These are phyloP conservation scores for Pogonocherus hispidulus DNA, from an alignment of 2,888 invertebrate genomes.

Conservation along the genomic window DNA sequence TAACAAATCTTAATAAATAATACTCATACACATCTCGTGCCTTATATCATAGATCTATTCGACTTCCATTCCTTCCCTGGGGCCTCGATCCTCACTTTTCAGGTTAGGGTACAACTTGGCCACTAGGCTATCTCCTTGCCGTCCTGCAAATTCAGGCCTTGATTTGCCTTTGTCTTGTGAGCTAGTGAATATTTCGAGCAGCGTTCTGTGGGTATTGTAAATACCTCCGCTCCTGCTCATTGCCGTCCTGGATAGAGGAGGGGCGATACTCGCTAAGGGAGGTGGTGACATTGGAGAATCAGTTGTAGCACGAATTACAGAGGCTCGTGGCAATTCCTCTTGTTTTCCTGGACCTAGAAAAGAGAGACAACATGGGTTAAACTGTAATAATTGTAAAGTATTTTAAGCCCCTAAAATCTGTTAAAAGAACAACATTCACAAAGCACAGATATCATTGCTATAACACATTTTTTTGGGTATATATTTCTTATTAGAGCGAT, in stretches of 20 bases:
- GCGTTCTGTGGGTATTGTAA: slow-evolving; percentile 70
- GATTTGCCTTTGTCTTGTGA: slow-evolving; percentile 70
- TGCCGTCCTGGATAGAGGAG: slow-evolving; percentile 53
- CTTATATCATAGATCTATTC: slow-evolving; percentile 46
- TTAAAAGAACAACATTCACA: too few relatives aligned
- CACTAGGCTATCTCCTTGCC: slow-evolving; percentile 71
- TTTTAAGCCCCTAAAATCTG: too few relatives aligned
- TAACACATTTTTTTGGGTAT: too few relatives aligned
- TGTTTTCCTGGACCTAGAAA: slow-evolving; percentile 54
- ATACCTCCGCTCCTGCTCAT: slow-evolving; percentile 57
- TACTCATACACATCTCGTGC: not conserved
- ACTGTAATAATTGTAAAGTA: not conserved
- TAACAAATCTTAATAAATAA: not conserved
- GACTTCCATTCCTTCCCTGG: slow-evolving; percentile 65
- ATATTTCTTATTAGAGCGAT: too few relatives aligned
- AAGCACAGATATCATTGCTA: too few relatives aligned
- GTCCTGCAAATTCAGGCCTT: slow-evolving; percentile 74
- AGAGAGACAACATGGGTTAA: too few relatives aligned
- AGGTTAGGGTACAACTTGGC: slow-evolving; percentile 85
- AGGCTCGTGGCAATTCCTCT: slow-evolving; percentile 64
- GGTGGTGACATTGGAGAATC: slow-evolving; percentile 90
- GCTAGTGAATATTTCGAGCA: slow-evolving; percentile 78
- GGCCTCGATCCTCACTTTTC: slow-evolving; percentile 68
- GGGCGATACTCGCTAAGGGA: slow-evolving; percentile 67
- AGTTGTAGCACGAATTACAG: slow-evolving; percentile 82